Evolutionary conservation across 53 echinoderm and acorn worm species (phyloP), one percentile per base, ranked within the genome.

Genomic region (Mesocentrotus franciscanus): DNA sequence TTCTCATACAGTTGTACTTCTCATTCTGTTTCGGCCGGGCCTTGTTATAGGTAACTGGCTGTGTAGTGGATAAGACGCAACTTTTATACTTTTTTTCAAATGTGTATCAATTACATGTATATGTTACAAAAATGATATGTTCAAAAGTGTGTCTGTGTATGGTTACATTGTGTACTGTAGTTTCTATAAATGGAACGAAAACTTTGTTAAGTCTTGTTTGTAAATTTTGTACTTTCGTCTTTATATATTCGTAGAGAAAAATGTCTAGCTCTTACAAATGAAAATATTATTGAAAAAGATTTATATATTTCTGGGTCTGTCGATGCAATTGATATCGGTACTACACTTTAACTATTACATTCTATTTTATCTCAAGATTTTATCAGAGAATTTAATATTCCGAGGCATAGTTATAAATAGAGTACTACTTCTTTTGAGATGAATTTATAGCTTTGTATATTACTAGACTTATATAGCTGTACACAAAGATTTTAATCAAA

Each of bases 311-410:
- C 81, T 81, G 81, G 81, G 81, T 81, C 22, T 4, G 36, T 39
- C 36, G 81, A 81, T 81, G 81, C 81, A 81, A 81, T 81, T 81
- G 33, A 36, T 81, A 81, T 81, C 42, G 81, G 81, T 81, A 81
- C 81, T 81, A 81, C 33, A 81, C 33, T 12, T 81, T 11, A 42
- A 81, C 18, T 81, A 42, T 42, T 81, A 81, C 81, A 81, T 81
- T 81, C 81, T 81, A 81, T 81, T 81, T 81, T 81, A 81, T 81
- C 81, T 81, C 81, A 29, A 74, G 42, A 81, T 42, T 81, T 81
- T 81, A 81, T 81, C 81, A 81, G 33, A 81, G 33, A 8, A 11
- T 81, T 81, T 18, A 81, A 17, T 42, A 81, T 81, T 42, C 81
- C 36, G 36, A 81, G 81, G 36, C 22, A 20, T 81, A 81, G 42